A percentile compares a stretch with the other conserved stretches of the same genome.
These are phyloP conservation scores for Endomychus coccineus DNA, from an alignment of 2,888 invertebrate genomes.

Conservation along the genomic window DNA sequence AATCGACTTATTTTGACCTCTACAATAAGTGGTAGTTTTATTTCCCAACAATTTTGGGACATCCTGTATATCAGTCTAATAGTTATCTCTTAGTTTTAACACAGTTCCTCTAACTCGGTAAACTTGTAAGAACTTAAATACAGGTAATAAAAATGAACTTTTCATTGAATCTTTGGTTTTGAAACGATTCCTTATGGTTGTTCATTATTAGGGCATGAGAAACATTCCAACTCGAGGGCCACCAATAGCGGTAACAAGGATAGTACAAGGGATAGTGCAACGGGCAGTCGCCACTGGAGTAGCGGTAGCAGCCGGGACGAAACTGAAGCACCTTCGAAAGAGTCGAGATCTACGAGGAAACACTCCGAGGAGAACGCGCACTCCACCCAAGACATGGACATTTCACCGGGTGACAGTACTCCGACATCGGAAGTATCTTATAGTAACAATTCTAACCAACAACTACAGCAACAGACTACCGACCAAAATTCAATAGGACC, in stretches of 20 bases:
- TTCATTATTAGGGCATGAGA: constrained; percentile 51
- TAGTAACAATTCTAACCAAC: constrained; percentile 43
- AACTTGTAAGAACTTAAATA: too few species aligned
- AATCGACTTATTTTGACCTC: too few species aligned
- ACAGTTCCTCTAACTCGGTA: too few species aligned
- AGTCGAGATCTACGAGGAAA: constrained; percentile 24
- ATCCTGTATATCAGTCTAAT: too few species aligned
- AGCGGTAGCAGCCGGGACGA: constrained; percentile 36
- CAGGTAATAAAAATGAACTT: too few species aligned
- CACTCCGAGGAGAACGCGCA: constrained; percentile 27
- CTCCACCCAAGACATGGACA: constrained; percentile 75
- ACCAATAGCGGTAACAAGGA: constrained; percentile 40
- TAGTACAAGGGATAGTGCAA: constrained; percentile 29
- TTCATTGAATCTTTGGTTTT: too few species aligned
- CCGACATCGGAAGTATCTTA: constrained; percentile 78
- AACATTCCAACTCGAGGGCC: constrained; percentile 67
- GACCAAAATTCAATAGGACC: constrained; percentile 42
- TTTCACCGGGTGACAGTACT: constrained; percentile 84
- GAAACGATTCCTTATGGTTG: neutral
- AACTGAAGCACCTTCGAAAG: constrained; percentile 14
- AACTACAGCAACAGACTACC: constrained; percentile 44
- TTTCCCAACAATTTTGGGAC: too few species aligned
- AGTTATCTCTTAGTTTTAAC: too few species aligned
- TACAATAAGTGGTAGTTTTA: too few species aligned
- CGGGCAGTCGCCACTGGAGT: constrained; percentile 38